Conservation (phyloP, 2,797 vertebrate species). For the Selene dorsalis region DNA sequence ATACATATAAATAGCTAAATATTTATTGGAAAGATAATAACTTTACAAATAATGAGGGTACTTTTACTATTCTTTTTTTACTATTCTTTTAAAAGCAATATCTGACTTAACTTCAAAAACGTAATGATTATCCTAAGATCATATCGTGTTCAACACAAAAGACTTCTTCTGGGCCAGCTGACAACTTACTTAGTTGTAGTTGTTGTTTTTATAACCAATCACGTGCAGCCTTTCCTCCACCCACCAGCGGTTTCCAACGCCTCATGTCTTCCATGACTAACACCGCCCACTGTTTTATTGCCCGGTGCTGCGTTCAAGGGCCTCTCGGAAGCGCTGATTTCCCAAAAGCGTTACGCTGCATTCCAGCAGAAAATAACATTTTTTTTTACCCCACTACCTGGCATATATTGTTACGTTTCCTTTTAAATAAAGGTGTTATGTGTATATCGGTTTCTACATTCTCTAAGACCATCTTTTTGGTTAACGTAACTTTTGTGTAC, state of each 20-base stretch:
- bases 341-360: accelerated
- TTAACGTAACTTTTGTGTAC: neutral
- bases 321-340: neutral
- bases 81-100: no score
- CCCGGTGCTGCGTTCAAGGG: conserved; percentile 31
- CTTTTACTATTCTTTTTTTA: no score
- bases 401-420: no score
- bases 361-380: no score
- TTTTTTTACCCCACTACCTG: no score
- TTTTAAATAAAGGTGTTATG: neutral
- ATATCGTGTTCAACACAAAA: neutral
- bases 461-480: neutral
- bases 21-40: no score
- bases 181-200: neutral
- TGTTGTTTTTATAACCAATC: conserved; percentile 58
- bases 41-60: no score
- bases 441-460: neutral
- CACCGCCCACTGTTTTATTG: conserved; percentile 22
- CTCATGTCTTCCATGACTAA: conserved; percentile 11
- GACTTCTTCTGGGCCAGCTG: neutral
- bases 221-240: conserved; percentile 15
- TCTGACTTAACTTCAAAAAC: neutral
- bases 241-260: conserved; percentile 32
- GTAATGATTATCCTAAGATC: neutral
- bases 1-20: no score